phyloP scores from a whole-genome alignment of 1,140 invertebrate genomes.

The Reticulitermes speratus region DNA sequence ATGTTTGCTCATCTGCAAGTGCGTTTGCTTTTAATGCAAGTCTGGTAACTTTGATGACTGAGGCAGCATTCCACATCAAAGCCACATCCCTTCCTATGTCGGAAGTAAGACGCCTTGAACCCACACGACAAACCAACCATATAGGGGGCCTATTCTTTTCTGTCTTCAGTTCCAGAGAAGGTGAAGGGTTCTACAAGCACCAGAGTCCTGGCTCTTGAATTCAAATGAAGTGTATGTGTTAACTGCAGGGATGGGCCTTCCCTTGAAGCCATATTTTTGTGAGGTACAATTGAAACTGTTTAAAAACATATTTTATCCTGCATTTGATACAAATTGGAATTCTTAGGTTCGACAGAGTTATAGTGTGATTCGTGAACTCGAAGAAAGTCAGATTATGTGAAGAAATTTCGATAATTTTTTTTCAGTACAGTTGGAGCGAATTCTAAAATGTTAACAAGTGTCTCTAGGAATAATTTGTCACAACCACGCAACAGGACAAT shows the following conservation, averaged over 20 bases:
- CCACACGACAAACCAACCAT: neutral
- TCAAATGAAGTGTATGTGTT: neutral
- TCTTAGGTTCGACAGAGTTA: neutral
- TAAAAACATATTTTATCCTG: neutral
- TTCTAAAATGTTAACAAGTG: too few species aligned
- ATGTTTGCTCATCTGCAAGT: too few species aligned
- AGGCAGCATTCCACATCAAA: neutral
- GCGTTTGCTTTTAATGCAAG: neutral
- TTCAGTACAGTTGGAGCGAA: too few species aligned
- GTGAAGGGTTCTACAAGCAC: neutral
- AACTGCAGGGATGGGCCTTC: neutral
- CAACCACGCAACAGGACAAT: too few species aligned
- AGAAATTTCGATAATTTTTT: neutral
- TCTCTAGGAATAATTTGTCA: too few species aligned
- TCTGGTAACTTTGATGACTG: neutral
- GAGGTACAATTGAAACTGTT: neutral
- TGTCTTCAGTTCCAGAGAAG: neutral
- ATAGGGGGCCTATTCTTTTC: neutral
- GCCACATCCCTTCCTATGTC: neutral
- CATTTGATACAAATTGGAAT: conserved; percentile 13
- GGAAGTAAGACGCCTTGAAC: neutral
- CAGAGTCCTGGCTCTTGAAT: neutral
- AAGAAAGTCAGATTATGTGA: neutral
- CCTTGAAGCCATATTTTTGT: neutral
- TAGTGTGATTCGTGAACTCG: neutral